These are phyloP conservation scores for Melanogrammus aeglefinus DNA, from an alignment of 2,797 vertebrate genomes.

Conservation along the genomic window DNA sequence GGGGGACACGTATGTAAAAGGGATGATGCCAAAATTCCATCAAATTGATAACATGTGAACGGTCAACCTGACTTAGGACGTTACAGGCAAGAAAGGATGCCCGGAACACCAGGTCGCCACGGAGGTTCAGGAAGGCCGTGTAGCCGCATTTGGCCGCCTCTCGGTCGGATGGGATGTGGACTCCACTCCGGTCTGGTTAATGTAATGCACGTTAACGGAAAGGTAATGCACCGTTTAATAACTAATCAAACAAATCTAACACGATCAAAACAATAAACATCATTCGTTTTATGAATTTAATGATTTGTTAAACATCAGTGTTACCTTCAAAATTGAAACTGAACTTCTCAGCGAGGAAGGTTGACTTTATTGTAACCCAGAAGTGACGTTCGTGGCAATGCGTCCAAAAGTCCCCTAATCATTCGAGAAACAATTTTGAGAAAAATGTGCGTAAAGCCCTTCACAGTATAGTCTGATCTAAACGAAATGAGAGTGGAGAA, in stretches of 20 bases:
- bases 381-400: conserved; percentile 61
- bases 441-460: neutral
- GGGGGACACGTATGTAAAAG: neutral
- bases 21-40: too few species aligned
- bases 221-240: too few species aligned
- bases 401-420: conserved; percentile 51
- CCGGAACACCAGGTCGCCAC: conserved; percentile 60
- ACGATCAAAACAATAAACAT: conserved; percentile 2
- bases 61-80: conserved; percentile 50
- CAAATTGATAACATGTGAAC: neutral
- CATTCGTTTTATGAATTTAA: neutral
- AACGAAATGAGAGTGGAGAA: neutral
- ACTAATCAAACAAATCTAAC: too few species aligned
- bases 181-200: conserved; percentile 43
- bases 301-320: neutral
- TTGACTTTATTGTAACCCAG: conserved; percentile 53
- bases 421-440: neutral
- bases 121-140: conserved; percentile 36
- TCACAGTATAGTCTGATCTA: neutral
- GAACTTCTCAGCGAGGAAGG: conserved; percentile 32
- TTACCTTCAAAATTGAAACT: conserved; percentile 59
- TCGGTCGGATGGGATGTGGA: conserved; percentile 43
- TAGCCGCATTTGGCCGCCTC: conserved; percentile 64
- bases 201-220: conserved; percentile 15
- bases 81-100: conserved; percentile 70